phyloP scores from a whole-genome alignment of 2,888 invertebrate genomes.

The Drosophila robusta region DNA sequence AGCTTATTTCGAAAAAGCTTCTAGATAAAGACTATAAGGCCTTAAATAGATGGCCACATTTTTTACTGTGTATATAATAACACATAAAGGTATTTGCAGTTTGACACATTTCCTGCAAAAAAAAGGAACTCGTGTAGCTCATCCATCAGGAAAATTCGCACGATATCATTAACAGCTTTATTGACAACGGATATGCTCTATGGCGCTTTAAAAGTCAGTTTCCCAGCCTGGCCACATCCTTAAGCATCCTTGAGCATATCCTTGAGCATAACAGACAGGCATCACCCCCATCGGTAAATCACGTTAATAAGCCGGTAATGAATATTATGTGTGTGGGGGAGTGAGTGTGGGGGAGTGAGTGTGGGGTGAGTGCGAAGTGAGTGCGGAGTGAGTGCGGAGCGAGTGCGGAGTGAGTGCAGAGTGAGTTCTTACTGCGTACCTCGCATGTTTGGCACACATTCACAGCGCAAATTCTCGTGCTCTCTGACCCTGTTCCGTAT shows the following conservation, averaged over 20 bases:
- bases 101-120: slow-evolving; percentile 22
- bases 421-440: slow-evolving; percentile 6
- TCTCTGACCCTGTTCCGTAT: slow-evolving; percentile 30
- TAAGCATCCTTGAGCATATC: slow-evolving; percentile 27
- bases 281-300: slow-evolving; percentile 77
- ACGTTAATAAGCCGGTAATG: slow-evolving; percentile 78
- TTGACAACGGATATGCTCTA: slow-evolving; percentile 72
- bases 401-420: slow-evolving; percentile 7
- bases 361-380: no score
- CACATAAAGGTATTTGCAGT: not conserved
- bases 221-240: slow-evolving; percentile 60
- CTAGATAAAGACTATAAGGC: no score
- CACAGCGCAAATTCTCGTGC: slow-evolving; percentile 34
- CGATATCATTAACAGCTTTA: slow-evolving; percentile 69
- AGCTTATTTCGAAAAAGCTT: no score
- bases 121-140: slow-evolving; percentile 15
- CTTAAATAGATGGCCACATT: not conserved
- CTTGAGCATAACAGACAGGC: slow-evolving; percentile 31
- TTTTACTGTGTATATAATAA: not conserved
- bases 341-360: slow-evolving; percentile 15
- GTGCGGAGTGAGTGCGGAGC: slow-evolving; percentile 12
- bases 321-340: slow-evolving; percentile 60
- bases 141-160: slow-evolving; percentile 73
- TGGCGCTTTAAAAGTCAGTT: slow-evolving; percentile 78
- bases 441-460: slow-evolving; percentile 80